Evolutionary conservation across 2,797 vertebrate species (phyloP).

Genomic region (Gymnoscopelus braueri): DNA sequence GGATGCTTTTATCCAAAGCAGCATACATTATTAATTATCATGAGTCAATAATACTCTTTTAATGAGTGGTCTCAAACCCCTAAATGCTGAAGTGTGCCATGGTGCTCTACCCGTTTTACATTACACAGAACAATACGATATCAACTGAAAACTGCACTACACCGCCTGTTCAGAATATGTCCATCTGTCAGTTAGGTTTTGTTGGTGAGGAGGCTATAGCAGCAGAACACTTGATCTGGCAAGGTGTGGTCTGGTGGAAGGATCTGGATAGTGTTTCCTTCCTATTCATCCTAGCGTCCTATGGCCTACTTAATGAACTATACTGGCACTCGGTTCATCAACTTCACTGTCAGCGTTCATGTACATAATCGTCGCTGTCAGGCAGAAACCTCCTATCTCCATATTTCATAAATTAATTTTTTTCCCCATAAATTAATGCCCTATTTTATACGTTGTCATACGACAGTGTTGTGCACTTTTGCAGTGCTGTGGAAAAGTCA

Average conservation of each 20-base stretch:
- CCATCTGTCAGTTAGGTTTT: constrained; percentile 3
- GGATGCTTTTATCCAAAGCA: background rate
- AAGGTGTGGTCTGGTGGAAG: constrained; percentile 65
- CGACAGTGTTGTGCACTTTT: too few relatives aligned
- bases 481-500: too few relatives aligned
- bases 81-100: too few relatives aligned
- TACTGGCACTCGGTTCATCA: constrained; percentile 1
- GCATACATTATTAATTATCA: background rate
- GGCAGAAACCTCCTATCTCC: too few relatives aligned
- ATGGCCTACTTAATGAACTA: constrained; percentile 55
- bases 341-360: constrained; percentile 7
- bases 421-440: too few relatives aligned
- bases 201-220: constrained; percentile 42
- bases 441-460: too few relatives aligned
- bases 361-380: background rate
- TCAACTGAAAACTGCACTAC: too few relatives aligned
- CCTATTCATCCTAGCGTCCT: constrained; percentile 68
- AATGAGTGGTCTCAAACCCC: too few relatives aligned
- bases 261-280: constrained; percentile 72
- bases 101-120: too few relatives aligned
- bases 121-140: too few relatives aligned
- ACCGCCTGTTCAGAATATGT: background rate
- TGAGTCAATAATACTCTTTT: background rate
- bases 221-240: constrained; percentile 60
- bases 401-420: too few relatives aligned